Percentiles rank a stretch among this genome's conserved stretches.
These are phyloP conservation scores for Pangasius macronema DNA, from an alignment of 2,797 vertebrate species.

Conservation along the genomic window DNA sequence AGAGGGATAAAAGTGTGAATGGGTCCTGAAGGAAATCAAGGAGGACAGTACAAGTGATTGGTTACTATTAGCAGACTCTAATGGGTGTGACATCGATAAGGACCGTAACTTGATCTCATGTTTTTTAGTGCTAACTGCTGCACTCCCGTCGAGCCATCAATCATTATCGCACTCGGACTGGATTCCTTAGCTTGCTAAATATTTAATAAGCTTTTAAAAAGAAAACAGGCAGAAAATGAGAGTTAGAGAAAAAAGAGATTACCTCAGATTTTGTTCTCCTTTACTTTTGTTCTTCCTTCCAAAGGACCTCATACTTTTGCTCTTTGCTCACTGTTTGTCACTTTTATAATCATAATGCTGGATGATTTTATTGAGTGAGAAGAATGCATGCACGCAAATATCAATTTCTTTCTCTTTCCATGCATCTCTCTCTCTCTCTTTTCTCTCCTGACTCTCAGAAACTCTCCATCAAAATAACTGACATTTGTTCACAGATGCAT, in stretches of 20 bases:
- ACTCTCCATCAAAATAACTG: neutral
- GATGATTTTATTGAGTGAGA: neutral
- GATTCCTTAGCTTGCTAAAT: conserved; percentile 75
- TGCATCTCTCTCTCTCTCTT: neutral
- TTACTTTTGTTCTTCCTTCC: conserved; percentile 36
- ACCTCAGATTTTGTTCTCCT: conserved; percentile 5
- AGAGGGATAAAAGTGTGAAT: conserved; percentile 43
- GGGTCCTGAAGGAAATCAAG: conserved; percentile 72
- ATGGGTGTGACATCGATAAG: conserved; percentile 81
- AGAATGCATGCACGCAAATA: neutral
- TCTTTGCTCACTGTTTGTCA: neutral
- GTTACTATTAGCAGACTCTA: conserved; percentile 78
- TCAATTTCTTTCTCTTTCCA: neutral
- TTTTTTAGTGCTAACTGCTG: conserved; percentile 79
- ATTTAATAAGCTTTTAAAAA: conserved; percentile 79
- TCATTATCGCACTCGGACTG: conserved; percentile 72
- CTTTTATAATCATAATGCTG: neutral
- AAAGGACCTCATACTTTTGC: neutral
- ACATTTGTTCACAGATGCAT: neutral
- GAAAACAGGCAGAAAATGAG: conserved; percentile 47
- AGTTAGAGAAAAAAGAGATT: conserved; percentile 54
- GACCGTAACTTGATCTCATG: conserved; percentile 78
- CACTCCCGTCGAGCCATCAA: conserved; percentile 66
- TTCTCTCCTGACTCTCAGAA: neutral
- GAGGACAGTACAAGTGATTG: conserved; percentile 73